These are phyloP conservation scores for Tylochromis polylepis DNA, from an alignment of 2,113 vertebrate genomes.

Conservation along the genomic window DNA sequence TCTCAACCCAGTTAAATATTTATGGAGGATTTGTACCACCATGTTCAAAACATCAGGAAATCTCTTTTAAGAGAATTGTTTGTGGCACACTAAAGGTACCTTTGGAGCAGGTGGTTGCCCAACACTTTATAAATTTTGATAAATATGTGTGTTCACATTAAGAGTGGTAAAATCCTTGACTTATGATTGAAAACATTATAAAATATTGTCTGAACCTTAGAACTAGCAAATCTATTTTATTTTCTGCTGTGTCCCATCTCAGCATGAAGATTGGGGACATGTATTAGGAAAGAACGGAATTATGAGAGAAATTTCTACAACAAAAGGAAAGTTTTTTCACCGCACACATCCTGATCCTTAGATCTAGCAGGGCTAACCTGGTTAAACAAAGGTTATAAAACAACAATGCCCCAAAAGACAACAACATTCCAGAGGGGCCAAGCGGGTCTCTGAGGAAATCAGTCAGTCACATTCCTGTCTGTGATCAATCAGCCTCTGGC, in stretches of 20 bases:
- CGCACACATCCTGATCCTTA: background rate
- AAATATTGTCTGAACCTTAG: background rate
- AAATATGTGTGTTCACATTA: too few species aligned
- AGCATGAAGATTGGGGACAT: background rate
- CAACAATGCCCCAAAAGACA: slow-evolving; percentile 50
- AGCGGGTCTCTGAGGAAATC: slow-evolving; percentile 63
- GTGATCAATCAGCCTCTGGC: slow-evolving; percentile 71
- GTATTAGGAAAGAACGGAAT: background rate
- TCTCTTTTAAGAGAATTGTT: background rate
- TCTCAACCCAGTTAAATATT: background rate
- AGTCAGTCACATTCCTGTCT: slow-evolving; percentile 66
- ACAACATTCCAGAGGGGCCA: slow-evolving; percentile 63
- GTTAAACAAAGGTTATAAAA: slow-evolving; percentile 54
- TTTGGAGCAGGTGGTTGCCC: background rate
- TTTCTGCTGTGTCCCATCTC: background rate
- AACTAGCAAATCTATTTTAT: background rate
- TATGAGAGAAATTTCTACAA: background rate
- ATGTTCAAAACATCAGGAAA: background rate
- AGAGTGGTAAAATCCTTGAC: background rate
- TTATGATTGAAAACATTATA: background rate
- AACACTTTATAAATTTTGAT: background rate
- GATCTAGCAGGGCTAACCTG: slow-evolving; percentile 16
- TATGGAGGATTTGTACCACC: background rate
- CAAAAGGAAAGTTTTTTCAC: background rate
- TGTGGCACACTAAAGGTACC: background rate